Evolutionary conservation across 2,797 vertebrate genomes (phyloP).

Genomic region (Mormyrops boulengeri): DNA sequence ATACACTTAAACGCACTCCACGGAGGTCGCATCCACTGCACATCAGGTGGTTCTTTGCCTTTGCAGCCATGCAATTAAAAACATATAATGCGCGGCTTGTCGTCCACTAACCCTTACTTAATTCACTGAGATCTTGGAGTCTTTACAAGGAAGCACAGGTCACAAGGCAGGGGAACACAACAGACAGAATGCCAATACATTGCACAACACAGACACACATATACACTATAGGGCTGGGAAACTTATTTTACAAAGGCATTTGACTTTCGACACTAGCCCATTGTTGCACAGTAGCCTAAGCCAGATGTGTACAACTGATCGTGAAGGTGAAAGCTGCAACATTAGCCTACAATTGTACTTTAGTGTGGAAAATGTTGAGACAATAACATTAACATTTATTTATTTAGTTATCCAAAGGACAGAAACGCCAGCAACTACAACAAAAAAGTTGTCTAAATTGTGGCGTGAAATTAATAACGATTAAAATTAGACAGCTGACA

Average conservation of each 20-base stretch:
- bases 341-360: neutral
- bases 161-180: neutral
- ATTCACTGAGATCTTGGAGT: neutral
- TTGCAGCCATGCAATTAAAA: neutral
- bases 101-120: neutral
- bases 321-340: neutral
- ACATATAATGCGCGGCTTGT: neutral
- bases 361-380: neutral
- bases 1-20: neutral
- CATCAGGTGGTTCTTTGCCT: neutral
- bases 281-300: neutral
- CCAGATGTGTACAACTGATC: neutral
- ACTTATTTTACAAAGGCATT: neutral
- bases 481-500: neutral
- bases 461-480: neutral
- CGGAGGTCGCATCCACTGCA: neutral
- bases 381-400: neutral
- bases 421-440: neutral
- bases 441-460: neutral
- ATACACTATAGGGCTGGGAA: too few relatives aligned
- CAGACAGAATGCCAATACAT: neutral
- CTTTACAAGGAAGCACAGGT: neutral
- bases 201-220: neutral
- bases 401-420: neutral
- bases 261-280: neutral